Conservation (phyloP, 1,140 invertebrate species). For the Papilio glaucus region DNA sequence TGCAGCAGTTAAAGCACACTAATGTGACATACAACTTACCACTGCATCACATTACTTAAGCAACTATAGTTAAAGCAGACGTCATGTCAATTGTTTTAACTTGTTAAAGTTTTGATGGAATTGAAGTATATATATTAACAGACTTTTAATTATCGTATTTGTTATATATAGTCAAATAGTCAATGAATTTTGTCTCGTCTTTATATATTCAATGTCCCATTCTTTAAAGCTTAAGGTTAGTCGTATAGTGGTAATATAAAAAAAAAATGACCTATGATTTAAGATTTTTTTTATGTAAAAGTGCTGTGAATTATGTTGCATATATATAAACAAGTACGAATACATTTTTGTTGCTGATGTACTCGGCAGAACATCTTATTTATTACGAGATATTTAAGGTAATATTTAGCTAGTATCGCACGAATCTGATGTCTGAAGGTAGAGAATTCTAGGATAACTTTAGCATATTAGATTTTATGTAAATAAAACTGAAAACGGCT, state of each 20-base stretch:
- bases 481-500: too few species aligned
- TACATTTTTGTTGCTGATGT: neutral
- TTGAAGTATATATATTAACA: neutral
- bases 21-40: too few species aligned
- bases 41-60: too few species aligned
- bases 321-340: neutral
- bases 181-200: neutral
- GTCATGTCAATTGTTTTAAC: neutral
- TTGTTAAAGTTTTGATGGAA: neutral
- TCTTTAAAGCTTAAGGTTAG: neutral
- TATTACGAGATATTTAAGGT: neutral
- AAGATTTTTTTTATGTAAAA: neutral
- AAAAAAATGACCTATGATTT: too few species aligned
- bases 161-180: neutral
- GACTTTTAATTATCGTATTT: neutral
- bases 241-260: neutral
- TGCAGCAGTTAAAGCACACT: too few species aligned
- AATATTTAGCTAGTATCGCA: too few species aligned
- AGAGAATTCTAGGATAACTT: too few species aligned
- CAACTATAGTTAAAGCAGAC: too few species aligned
- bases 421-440: too few species aligned
- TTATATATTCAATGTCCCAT: neutral
- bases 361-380: neutral
- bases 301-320: conserved; percentile 19
- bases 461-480: too few species aligned